A percentile compares a stretch with the other conserved stretches of the same genome.
phyloP scores from a whole-genome alignment of 2,888 invertebrate species.

The Rotaria macrura region DNA sequence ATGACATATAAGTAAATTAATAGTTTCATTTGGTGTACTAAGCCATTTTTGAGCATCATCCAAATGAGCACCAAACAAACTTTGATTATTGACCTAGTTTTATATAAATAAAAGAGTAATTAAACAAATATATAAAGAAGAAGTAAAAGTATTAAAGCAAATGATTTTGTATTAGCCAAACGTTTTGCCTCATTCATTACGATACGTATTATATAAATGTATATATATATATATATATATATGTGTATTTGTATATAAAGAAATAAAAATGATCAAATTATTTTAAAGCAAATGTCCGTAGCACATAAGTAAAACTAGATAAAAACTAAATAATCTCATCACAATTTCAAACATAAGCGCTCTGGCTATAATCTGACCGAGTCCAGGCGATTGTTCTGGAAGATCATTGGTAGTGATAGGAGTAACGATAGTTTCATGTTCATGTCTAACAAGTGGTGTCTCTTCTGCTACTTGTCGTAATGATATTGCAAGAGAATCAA shows the following conservation, averaged over 20 bases:
- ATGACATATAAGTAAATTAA: constrained; percentile 29
- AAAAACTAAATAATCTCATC: constrained; percentile 16
- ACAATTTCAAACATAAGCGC: constrained; percentile 4
- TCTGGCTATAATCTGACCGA: neutral
- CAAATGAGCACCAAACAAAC: constrained; percentile 29
- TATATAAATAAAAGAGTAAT: neutral
- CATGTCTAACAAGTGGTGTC: neutral
- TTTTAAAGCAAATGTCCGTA: neutral
- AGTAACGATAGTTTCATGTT: neutral
- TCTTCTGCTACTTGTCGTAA: constrained; percentile 5
- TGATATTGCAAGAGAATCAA: constrained; percentile 2
- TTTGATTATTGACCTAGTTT: constrained; percentile 31
- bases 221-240: neutral
- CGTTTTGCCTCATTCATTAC: neutral
- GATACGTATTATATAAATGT: too few species aligned
- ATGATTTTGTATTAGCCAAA: neutral
- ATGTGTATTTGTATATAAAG: neutral
- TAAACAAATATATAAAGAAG: too few species aligned
- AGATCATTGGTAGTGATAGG: neutral
- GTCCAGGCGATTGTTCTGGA: neutral
- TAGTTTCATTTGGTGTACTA: constrained; percentile 13
- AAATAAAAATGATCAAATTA: neutral
- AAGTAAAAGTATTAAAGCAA: neutral
- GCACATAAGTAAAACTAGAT: neutral
- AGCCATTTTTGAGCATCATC: constrained; percentile 28